Conservation (phyloP, 2,113 vertebrate species). For the Electrona antarctica region DNA sequence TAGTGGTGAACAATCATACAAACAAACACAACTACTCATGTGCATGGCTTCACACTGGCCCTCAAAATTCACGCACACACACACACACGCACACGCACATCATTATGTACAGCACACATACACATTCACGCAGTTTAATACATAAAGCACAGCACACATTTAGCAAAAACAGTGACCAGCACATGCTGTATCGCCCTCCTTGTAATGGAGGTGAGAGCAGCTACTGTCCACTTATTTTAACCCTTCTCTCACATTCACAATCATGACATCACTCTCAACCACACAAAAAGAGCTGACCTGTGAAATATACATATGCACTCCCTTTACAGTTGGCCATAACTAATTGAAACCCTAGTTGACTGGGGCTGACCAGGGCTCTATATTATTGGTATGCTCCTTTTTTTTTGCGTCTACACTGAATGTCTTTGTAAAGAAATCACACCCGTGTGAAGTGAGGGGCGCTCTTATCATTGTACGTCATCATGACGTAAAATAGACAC, state of each 20-base stretch:
- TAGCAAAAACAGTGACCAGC: slow-evolving; percentile 32
- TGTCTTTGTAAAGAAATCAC: no score
- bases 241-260: slow-evolving; percentile 63
- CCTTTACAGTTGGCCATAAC: no score
- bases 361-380: no score
- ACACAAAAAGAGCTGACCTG: slow-evolving; percentile 56
- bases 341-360: no score
- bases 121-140: background rate
- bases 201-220: slow-evolving; percentile 60
- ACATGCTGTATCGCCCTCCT: slow-evolving; percentile 55
- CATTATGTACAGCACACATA: slow-evolving; percentile 29
- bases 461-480: no score
- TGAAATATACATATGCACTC: slow-evolving; percentile 48
- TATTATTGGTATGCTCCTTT: no score
- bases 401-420: no score
- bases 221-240: slow-evolving; percentile 36
- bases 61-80: slow-evolving; percentile 20
- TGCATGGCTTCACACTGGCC: slow-evolving; percentile 66
- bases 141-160: slow-evolving; percentile 3
- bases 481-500: no score
- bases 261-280: slow-evolving; percentile 57
- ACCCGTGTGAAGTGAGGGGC: no score
- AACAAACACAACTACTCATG: slow-evolving; percentile 65
- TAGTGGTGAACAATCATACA: slow-evolving; percentile 70
- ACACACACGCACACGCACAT: slow-evolving; percentile 34